Percentiles rank a stretch among this genome's conserved stretches.
Conservation (phyloP, 2,888 invertebrate species). For the Campoplex capitator region DNA sequence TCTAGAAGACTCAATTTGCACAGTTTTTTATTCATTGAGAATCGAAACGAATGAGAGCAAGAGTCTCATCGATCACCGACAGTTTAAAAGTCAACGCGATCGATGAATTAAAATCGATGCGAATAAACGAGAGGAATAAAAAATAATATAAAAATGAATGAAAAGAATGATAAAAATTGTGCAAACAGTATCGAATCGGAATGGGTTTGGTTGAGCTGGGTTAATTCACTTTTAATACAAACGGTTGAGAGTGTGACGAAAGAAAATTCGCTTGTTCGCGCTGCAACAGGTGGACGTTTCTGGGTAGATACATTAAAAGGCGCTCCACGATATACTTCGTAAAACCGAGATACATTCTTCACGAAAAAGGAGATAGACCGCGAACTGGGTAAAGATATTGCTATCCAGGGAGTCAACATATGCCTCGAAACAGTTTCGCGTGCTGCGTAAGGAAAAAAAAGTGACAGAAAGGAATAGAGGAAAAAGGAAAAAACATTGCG, state of each 20-base stretch:
- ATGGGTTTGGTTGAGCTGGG: neutral
- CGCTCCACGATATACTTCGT: neutral
- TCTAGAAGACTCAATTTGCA: neutral
- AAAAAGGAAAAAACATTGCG: neutral
- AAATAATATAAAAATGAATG: neutral
- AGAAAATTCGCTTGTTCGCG: slow-evolving; percentile 3
- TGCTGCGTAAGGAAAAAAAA: slow-evolving; percentile 26
- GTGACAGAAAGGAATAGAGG: neutral
- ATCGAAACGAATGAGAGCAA: neutral
- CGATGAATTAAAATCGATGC: neutral
- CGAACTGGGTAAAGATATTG: slow-evolving; percentile 72
- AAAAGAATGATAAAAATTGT: neutral
- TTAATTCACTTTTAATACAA: neutral
- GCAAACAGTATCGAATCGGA: neutral
- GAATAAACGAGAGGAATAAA: neutral
- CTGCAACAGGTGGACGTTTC: slow-evolving; percentile 30
- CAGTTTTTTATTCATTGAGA: neutral
- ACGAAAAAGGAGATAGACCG: slow-evolving; percentile 77
- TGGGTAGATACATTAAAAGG: slow-evolving; percentile 68
- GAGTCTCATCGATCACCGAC: neutral
- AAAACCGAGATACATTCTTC: slow-evolving; percentile 63
- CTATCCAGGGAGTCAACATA: slow-evolving; percentile 4
- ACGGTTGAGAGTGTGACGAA: slow-evolving; percentile 6
- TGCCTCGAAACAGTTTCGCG: slow-evolving; percentile 37
- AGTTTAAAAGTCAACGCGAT: neutral